A percentile compares a stretch with the other conserved stretches of the same genome.
Conservation (phyloP, 2,113 vertebrate genomes). For the Oreotrochilus melanogaster region DNA sequence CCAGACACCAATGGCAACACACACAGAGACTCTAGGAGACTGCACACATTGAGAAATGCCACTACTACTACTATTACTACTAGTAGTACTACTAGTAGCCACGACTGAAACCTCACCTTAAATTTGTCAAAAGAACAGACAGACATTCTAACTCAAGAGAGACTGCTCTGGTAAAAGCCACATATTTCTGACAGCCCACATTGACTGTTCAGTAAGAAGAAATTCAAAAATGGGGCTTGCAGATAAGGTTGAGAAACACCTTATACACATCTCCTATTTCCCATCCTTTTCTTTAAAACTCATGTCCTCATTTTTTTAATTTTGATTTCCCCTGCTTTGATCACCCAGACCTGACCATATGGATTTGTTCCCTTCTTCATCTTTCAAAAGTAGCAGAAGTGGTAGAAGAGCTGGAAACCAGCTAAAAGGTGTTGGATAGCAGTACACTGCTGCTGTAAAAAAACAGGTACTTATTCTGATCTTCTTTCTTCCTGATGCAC, state of each 20-base stretch:
- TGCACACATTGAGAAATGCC: not conserved
- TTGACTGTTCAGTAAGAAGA: not conserved
- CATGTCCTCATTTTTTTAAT: not conserved
- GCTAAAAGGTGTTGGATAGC: not conserved
- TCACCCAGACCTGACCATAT: not conserved
- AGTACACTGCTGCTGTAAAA: not conserved
- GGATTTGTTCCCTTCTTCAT: not conserved
- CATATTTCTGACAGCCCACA: not conserved
- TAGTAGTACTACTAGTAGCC: not conserved
- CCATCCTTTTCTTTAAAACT: not conserved
- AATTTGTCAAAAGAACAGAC: not conserved
- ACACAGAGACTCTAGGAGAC: not conserved
- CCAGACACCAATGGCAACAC: not conserved
- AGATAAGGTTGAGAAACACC: conserved; percentile 7
- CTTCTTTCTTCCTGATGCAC: not conserved
- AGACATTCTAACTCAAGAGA: not conserved
- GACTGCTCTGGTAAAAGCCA: not conserved
- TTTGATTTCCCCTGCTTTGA: conserved; percentile 42
- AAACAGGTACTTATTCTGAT: not conserved
- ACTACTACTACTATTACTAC: too few species aligned
- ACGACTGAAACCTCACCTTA: not conserved
- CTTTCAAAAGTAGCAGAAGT: not conserved
- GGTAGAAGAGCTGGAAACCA: not conserved
- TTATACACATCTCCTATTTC: not conserved
- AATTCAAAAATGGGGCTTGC: not conserved